Percentiles rank a stretch among this genome's conserved stretches.
Conservation (phyloP, 2,113 vertebrate species). For the Tragulus kanchil region DNA sequence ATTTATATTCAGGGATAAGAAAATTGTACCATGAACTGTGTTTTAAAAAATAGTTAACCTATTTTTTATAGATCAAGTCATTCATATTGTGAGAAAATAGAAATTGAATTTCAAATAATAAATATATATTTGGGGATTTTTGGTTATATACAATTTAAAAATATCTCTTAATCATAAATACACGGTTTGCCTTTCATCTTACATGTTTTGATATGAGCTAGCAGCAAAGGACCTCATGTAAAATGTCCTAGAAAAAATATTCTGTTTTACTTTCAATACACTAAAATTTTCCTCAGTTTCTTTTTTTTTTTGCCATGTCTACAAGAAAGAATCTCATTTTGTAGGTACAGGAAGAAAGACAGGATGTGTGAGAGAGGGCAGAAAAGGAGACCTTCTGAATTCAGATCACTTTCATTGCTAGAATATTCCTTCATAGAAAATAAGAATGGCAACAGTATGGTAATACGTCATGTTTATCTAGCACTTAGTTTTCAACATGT, state of each 20-base stretch:
- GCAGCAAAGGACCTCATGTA: neutral
- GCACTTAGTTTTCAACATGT: neutral
- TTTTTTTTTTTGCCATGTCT: neutral
- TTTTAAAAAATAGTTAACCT: neutral
- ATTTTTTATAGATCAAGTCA: neutral
- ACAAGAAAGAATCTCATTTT: neutral
- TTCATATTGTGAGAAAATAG: neutral
- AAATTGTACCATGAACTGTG: neutral
- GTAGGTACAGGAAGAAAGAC: neutral
- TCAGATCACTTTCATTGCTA: neutral
- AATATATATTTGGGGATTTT: neutral
- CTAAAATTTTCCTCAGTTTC: neutral
- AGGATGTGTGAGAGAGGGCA: too few relatives aligned
- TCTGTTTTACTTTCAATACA: neutral
- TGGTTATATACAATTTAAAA: neutral
- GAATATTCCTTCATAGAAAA: neutral
- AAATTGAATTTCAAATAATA: neutral
- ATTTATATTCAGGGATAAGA: neutral
- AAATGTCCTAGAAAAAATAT: neutral
- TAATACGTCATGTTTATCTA: neutral
- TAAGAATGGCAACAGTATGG: neutral
- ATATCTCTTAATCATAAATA: neutral
- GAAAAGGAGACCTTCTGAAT: neutral
- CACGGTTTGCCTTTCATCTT: neutral
- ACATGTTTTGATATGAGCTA: neutral